Percentiles rank a stretch among this genome's conserved stretches.
These are phyloP conservation scores for Chamaea fasciata DNA, from an alignment of 2,113 vertebrate genomes.

Conservation along the genomic window DNA sequence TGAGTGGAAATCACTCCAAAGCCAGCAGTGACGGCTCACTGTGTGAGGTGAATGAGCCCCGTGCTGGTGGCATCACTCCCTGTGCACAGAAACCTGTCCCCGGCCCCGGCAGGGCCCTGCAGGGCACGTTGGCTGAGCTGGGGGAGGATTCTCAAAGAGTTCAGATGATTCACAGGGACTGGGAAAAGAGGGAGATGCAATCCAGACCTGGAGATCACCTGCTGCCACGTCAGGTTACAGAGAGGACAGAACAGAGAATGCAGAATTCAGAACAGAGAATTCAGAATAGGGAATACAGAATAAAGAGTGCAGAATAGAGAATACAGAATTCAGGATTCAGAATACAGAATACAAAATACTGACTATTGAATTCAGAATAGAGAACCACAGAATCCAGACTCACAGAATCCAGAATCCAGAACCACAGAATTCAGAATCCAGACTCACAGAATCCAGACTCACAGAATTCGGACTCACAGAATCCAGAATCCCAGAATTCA, in stretches of 20 bases:
- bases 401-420: too few relatives aligned
- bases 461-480: too few relatives aligned
- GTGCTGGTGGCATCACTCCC: background rate
- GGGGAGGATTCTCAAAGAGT: background rate
- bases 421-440: too few relatives aligned
- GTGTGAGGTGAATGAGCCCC: background rate
- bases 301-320: too few relatives aligned
- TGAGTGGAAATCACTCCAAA: background rate
- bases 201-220: background rate
- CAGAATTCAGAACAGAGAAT: too few relatives aligned
- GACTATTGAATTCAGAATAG: too few relatives aligned
- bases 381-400: background rate
- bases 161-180: background rate
- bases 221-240: background rate
- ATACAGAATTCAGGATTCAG: too few relatives aligned
- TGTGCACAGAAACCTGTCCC: background rate
- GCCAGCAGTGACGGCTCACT: rapidly evolving
- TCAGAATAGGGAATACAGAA: too few relatives aligned
- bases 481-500: too few relatives aligned
- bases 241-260: too few relatives aligned
- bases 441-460: too few relatives aligned
- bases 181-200: background rate
- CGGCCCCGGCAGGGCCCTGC: rapidly evolving
- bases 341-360: too few relatives aligned
- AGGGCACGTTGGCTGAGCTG: background rate